A percentile compares a stretch with the other conserved stretches of the same genome.
phyloP scores from a whole-genome alignment of 92 coral and sea anemone species.

The Porites rus region DNA sequence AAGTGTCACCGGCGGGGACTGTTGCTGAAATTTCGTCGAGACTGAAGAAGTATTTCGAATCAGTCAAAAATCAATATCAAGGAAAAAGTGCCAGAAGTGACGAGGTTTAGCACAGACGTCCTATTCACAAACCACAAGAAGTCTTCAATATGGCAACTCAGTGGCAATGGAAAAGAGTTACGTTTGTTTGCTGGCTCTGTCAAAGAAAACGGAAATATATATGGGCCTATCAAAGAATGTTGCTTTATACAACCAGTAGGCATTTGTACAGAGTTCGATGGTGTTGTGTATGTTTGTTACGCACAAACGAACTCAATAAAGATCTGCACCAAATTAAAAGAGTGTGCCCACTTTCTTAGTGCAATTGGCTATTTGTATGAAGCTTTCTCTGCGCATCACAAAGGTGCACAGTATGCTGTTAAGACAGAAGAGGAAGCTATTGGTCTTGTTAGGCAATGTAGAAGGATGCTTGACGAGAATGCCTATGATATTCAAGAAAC shows the following conservation, averaged over 20 bases:
- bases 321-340: too few species aligned
- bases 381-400: too few species aligned
- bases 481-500: too few species aligned
- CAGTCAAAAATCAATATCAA: constrained; percentile 2
- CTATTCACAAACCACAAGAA: constrained; percentile 44
- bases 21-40: constrained; percentile 39
- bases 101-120: constrained; percentile 44
- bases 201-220: constrained; percentile 45
- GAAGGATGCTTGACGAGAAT: too few species aligned
- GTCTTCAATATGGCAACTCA: constrained; percentile 52
- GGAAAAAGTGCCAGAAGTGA: constrained; percentile 16
- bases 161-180: constrained; percentile 12
- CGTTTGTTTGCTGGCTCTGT: constrained; percentile 50
- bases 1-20: too few species aligned
- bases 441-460: too few species aligned
- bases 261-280: constrained; percentile 63
- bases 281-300: background rate
- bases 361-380: too few species aligned
- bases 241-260: constrained; percentile 46
- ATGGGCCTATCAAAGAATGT: constrained; percentile 36
- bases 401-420: too few species aligned
- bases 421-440: too few species aligned
- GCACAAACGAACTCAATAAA: too few species aligned
- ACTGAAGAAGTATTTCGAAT: background rate
- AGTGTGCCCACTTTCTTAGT: too few species aligned